Percentiles rank a stretch among this genome's conserved stretches.
Evolutionary conservation across 2,113 vertebrate genomes (phyloP).

Genomic region (Chiloscyllium plagiosum): DNA sequence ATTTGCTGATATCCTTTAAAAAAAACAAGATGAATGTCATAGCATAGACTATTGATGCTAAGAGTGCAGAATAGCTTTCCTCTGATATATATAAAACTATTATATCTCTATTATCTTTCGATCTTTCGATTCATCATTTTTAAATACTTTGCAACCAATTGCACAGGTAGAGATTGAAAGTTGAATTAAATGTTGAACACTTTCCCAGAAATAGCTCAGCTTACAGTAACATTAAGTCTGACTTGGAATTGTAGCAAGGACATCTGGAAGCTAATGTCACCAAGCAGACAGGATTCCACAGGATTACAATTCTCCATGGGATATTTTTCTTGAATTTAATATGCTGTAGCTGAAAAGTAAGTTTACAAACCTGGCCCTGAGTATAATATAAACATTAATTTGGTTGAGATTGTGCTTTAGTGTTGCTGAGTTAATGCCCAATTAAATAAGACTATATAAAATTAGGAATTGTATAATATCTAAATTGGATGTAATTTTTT

Average conservation of each 20-base stretch:
- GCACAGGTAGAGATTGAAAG: neutral
- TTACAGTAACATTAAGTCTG: neutral
- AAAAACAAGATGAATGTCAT: neutral
- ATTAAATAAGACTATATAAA: constrained; percentile 27
- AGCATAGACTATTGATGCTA: neutral
- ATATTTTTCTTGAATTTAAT: neutral
- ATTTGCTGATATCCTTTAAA: neutral
- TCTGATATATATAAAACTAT: neutral
- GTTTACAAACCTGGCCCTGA: neutral
- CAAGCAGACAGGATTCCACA: neutral
- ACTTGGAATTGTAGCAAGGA: neutral
- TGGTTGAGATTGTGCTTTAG: neutral
- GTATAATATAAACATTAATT: neutral
- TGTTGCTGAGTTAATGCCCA: constrained; percentile 8
- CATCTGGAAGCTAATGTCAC: neutral
- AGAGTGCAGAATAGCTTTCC: neutral
- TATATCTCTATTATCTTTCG: neutral
- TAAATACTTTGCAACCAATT: neutral
- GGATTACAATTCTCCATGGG: neutral
- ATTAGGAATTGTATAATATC: neutral
- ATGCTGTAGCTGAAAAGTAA: neutral
- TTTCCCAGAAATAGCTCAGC: neutral
- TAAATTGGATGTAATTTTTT: neutral
- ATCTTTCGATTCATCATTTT: neutral
- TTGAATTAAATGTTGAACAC: neutral